These are phyloP conservation scores for Urocitellus parryii DNA, from an alignment of 2,113 vertebrate species.

Conservation along the genomic window DNA sequence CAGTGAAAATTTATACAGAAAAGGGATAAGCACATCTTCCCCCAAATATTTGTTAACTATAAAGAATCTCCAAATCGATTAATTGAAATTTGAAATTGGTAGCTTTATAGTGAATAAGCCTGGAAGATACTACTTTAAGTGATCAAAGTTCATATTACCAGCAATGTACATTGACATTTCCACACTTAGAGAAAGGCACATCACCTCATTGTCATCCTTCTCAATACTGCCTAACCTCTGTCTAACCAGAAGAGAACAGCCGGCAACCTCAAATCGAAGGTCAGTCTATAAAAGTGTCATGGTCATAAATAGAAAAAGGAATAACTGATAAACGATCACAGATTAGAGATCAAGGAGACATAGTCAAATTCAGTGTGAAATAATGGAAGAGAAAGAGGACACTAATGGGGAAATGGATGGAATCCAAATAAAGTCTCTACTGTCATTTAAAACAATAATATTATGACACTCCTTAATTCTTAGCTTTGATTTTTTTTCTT, in stretches of 20 bases:
- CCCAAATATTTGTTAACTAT: not conserved
- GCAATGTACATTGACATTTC: not conserved
- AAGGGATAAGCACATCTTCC: not conserved
- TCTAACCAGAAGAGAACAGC: constrained; percentile 45
- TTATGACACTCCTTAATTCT: not conserved
- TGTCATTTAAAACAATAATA: constrained; percentile 4
- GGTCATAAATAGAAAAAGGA: constrained; percentile 45
- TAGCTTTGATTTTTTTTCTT: not conserved
- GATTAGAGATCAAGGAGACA: not conserved
- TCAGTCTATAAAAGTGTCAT: not conserved
- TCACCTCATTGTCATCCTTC: not conserved
- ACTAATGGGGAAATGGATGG: not conserved
- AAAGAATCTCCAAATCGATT: not conserved
- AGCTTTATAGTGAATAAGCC: not conserved
- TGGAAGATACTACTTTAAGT: not conserved
- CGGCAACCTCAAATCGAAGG: constrained; percentile 25
- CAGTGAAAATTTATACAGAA: not conserved
- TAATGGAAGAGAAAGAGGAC: not conserved
- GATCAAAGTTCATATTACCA: not conserved
- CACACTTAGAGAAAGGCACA: not conserved
- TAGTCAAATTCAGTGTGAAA: not conserved
- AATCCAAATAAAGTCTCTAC: not conserved
- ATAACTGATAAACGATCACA: constrained; percentile 6
- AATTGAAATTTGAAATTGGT: not conserved
- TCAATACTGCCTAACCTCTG: not conserved